Percentiles rank a stretch among this genome's conserved stretches.
These are phyloP conservation scores for Tinea pellionella DNA, from an alignment of 2,888 invertebrate species.

Conservation along the genomic window DNA sequence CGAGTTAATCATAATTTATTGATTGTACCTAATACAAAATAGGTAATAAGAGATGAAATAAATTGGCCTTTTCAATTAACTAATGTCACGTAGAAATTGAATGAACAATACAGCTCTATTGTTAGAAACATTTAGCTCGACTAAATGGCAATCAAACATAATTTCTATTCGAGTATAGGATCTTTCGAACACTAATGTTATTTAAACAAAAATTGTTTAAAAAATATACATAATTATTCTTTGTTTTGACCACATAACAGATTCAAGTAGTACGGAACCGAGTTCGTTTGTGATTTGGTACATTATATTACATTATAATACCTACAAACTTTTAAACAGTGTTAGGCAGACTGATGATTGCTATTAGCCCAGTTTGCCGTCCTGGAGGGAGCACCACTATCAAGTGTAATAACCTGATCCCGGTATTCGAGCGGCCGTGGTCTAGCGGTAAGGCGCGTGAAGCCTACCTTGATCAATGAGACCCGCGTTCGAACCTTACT, in stretches of 20 bases:
- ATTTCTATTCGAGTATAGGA: not conserved
- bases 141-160: not conserved
- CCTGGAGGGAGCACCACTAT: too few species aligned
- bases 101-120: not conserved
- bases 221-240: not conserved
- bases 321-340: too few species aligned
- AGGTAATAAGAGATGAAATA: not conserved
- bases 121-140: not conserved
- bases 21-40: not conserved
- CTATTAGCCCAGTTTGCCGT: too few species aligned
- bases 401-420: too few species aligned
- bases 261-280: too few species aligned
- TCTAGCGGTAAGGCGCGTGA: too few species aligned
- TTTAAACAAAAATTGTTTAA: not conserved
- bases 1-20: not conserved
- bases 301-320: too few species aligned
- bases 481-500: too few species aligned
- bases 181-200: not conserved
- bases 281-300: too few species aligned
- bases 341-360: too few species aligned
- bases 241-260: not conserved
- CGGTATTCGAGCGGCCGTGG: too few species aligned
- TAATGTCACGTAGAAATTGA: not conserved
- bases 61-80: conserved; percentile 11
- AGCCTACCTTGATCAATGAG: too few species aligned